These are phyloP conservation scores for Dryas iulia DNA, from an alignment of 1,140 invertebrate species.

Conservation along the genomic window DNA sequence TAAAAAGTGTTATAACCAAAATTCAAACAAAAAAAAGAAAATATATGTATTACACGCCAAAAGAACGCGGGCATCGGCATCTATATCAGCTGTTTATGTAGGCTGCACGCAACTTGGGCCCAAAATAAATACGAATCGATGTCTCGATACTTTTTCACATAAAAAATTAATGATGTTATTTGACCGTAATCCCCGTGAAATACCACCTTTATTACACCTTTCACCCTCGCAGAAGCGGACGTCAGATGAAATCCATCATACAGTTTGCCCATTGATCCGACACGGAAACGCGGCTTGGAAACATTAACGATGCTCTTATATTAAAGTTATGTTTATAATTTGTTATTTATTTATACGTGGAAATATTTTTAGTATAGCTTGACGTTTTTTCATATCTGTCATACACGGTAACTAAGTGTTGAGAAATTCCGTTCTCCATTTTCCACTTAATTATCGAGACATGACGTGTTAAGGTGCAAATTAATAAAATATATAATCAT, in stretches of 20 bases:
- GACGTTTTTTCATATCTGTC: neutral
- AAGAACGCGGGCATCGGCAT: neutral
- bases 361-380: neutral
- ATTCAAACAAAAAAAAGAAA: neutral
- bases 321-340: neutral
- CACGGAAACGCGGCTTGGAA: conserved; percentile 26
- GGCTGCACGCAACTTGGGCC: conserved; percentile 3
- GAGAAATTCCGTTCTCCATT: neutral
- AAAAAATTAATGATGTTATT: conserved; percentile 45
- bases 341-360: neutral
- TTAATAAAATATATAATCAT: too few relatives aligned
- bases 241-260: conserved; percentile 49
- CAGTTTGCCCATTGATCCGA: conserved; percentile 33
- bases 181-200: conserved; percentile 42
- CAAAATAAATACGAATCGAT: conserved; percentile 9
- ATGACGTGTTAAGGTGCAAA: too few relatives aligned
- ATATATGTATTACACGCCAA: neutral
- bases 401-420: neutral
- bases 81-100: conserved; percentile 12
- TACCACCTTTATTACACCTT: conserved; percentile 45
- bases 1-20: neutral
- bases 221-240: conserved; percentile 43
- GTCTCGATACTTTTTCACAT: conserved; percentile 25
- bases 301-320: neutral
- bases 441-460: too few relatives aligned